These are phyloP conservation scores for Brachypteracias leptosomus DNA, from an alignment of 2,113 vertebrate species.

Conservation along the genomic window DNA sequence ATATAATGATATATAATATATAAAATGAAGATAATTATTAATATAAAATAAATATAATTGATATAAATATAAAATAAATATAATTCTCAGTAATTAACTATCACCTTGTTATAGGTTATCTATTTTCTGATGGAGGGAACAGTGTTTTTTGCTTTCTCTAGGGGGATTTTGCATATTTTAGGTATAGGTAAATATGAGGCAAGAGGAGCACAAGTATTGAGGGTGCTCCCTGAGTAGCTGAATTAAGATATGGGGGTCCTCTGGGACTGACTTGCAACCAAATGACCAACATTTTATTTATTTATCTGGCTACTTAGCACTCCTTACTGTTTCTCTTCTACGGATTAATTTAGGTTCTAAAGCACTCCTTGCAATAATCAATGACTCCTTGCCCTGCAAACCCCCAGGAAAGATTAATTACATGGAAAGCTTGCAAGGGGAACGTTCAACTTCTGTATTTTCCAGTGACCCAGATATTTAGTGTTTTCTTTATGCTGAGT, in stretches of 20 bases:
- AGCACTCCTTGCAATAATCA: constrained; percentile 24
- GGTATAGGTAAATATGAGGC: background rate
- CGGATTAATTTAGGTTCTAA: constrained; percentile 33
- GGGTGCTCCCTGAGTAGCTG: background rate
- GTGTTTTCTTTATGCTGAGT: background rate
- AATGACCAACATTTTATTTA: constrained; percentile 34
- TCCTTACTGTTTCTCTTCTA: background rate
- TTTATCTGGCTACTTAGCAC: constrained; percentile 24
- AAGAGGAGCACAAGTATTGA: background rate
- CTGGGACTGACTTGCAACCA: background rate
- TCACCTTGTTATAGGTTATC: background rate
- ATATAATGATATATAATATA: no score
- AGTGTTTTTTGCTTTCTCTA: background rate
- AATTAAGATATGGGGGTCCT: background rate
- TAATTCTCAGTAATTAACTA: background rate
- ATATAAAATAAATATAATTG: no score
- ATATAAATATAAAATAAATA: no score
- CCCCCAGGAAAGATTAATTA: constrained; percentile 32
- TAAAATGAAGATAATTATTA: no score
- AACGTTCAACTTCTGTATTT: constrained; percentile 16
- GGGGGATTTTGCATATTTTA: no score
- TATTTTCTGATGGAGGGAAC: background rate
- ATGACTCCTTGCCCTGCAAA: constrained; percentile 1
- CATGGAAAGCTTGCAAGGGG: background rate
- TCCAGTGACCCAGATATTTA: background rate